These are phyloP conservation scores for Eleginops maclovinus DNA, from an alignment of 2,113 vertebrate genomes.

Conservation along the genomic window DNA sequence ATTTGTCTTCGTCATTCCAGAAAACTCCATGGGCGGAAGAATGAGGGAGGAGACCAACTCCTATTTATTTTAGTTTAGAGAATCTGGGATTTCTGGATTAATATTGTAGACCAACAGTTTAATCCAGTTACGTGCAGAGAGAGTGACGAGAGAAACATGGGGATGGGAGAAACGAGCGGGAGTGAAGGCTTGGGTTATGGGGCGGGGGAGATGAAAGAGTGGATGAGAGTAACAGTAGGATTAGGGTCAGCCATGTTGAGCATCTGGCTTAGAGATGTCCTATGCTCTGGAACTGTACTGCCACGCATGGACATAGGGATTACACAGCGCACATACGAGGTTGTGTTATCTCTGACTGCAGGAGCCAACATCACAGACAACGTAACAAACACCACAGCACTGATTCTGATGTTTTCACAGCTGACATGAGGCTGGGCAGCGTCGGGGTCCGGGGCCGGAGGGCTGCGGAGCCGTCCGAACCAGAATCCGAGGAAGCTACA, in stretches of 20 bases:
- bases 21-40: conserved; percentile 5
- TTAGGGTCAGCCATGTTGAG: conserved; percentile 83
- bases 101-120: conserved; percentile 58
- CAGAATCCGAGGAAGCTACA: conserved; percentile 68
- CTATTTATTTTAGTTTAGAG: conserved; percentile 58
- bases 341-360: conserved; percentile 32
- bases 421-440: conserved; percentile 72
- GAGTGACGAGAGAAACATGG: conserved; percentile 46
- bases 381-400: neutral
- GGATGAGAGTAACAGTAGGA: conserved; percentile 74
- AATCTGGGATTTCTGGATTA: conserved; percentile 71
- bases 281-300: conserved; percentile 41
- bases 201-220: conserved; percentile 51
- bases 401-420: conserved; percentile 48
- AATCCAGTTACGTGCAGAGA: conserved; percentile 70
- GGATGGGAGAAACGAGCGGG: conserved; percentile 5
- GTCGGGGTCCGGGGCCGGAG: conserved; percentile 64
- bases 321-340: conserved; percentile 55
- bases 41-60: conserved; percentile 22
- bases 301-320: conserved; percentile 62
- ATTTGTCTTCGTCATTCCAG: neutral
- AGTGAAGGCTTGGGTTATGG: conserved; percentile 46
- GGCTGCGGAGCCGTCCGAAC: conserved; percentile 73
- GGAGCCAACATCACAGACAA: conserved; percentile 28
- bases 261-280: conserved; percentile 76